These are phyloP conservation scores for Octomys mimax DNA, from an alignment of 2,797 vertebrate species.

Conservation along the genomic window DNA sequence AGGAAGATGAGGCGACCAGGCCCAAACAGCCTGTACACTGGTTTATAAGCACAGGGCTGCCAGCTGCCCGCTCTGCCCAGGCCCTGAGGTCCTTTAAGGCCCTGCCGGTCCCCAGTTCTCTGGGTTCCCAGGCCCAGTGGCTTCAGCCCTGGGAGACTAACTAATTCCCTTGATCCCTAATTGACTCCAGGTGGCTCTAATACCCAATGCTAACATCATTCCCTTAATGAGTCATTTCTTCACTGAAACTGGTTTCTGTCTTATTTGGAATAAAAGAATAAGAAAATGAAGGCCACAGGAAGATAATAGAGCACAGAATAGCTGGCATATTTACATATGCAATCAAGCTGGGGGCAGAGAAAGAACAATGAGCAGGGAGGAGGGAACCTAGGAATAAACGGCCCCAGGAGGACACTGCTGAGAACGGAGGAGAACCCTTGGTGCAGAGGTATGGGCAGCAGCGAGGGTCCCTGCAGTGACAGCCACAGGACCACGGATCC, in stretches of 20 bases:
- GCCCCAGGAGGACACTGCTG: neutral
- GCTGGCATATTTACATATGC: accelerated
- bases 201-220: neutral
- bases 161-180: conserved; percentile 45
- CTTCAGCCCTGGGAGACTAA: neutral
- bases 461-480: neutral
- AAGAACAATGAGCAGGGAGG: neutral
- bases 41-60: neutral
- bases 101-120: neutral
- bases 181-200: conserved; percentile 46
- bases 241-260: neutral
- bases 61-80: neutral
- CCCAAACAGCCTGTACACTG: neutral
- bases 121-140: neutral
- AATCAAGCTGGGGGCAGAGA: neutral
- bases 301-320: neutral
- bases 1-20: accelerated
- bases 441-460: accelerated
- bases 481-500: neutral
- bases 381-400: neutral
- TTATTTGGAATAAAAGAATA: conserved; percentile 33
- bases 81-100: neutral
- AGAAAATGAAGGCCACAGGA: conserved; percentile 3
- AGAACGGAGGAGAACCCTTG: accelerated
- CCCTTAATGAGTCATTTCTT: conserved; percentile 34